Conservation (phyloP, 1,140 invertebrate genomes). For the Aplysia californica region DNA sequence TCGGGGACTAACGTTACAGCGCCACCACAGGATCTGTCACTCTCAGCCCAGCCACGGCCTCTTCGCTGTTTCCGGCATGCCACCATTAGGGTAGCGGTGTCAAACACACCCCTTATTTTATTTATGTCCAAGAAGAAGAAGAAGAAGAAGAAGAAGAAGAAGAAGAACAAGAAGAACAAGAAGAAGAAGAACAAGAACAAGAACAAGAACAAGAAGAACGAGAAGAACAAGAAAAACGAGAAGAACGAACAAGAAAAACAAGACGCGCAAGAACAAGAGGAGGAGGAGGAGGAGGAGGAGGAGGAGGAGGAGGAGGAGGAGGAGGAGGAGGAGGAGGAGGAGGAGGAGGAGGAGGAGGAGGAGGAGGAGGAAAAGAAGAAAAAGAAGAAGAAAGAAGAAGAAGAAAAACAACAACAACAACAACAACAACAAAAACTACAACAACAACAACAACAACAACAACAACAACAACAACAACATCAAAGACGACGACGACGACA, state of each 20-base stretch:
- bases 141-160: conserved; percentile 4
- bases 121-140: conserved; percentile 10
- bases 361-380: neutral
- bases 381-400: neutral
- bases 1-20: too few species aligned
- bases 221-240: neutral
- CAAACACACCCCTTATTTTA: too few species aligned
- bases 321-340: neutral
- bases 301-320: neutral
- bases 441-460: too few species aligned
- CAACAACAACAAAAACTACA: too few species aligned
- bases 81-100: too few species aligned
- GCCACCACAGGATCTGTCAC: too few species aligned
- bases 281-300: neutral
- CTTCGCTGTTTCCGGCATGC: too few species aligned
- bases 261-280: neutral
- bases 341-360: neutral
- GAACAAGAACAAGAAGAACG: neutral
- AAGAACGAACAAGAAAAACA: neutral
- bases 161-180: neutral
- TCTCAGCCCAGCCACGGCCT: too few species aligned
- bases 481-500: too few species aligned
- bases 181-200: neutral
- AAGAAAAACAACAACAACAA: too few species aligned
- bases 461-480: too few species aligned